Evolutionary conservation across 2,888 invertebrate genomes (phyloP).

Genomic region (Hecatera dysodea): DNA sequence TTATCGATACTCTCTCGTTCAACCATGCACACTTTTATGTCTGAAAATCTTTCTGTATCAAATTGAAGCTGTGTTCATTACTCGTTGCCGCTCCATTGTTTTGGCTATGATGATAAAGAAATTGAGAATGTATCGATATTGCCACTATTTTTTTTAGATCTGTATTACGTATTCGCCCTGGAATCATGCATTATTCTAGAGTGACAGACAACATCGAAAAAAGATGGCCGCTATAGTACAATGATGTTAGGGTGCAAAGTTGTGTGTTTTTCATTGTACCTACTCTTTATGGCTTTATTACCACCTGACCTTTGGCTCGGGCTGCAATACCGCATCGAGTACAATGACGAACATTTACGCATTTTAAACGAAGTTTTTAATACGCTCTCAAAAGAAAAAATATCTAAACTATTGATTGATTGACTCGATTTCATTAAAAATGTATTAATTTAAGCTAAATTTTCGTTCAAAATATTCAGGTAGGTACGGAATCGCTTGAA

Average conservation of each 20-base stretch:
- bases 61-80: slow-evolving; percentile 16
- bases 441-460: no score
- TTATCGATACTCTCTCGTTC: slow-evolving; percentile 25
- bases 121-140: not conserved
- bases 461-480: not conserved
- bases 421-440: no score
- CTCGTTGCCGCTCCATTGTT: slow-evolving; percentile 5
- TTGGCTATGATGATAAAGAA: not conserved
- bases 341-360: not conserved
- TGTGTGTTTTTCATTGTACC: no score
- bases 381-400: not conserved
- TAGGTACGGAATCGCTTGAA: not conserved
- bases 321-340: not conserved
- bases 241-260: no score
- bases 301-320: not conserved
- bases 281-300: not conserved
- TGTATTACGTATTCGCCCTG: not conserved
- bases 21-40: slow-evolving; percentile 4
- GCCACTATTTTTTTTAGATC: no score
- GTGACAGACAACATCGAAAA: not conserved
- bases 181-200: not conserved
- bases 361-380: not conserved
- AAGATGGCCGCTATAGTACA: no score
- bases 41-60: slow-evolving; percentile 11
- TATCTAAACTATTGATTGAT: no score